These are phyloP conservation scores for Verasper variegatus DNA, from an alignment of 2,113 vertebrate genomes.

Conservation along the genomic window DNA sequence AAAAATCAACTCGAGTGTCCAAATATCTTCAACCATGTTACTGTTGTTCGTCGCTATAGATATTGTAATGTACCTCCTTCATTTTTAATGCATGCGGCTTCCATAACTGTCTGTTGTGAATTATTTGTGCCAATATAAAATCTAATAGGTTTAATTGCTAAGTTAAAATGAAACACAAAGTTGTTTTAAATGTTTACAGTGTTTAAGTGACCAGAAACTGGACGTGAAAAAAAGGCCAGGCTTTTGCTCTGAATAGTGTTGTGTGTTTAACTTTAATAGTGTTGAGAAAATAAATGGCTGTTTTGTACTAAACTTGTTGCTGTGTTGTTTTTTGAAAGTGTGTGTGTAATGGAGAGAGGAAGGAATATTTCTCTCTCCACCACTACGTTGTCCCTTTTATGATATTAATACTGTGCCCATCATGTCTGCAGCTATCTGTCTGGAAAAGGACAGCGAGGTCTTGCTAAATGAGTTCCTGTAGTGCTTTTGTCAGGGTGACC, in stretches of 20 bases:
- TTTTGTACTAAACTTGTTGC: conserved; percentile 69
- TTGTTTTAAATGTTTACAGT: conserved; percentile 76
- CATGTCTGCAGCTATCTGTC: conserved; percentile 70
- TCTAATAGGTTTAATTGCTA: conserved; percentile 29
- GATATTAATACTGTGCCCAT: conserved; percentile 50
- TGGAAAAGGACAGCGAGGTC: conserved; percentile 74
- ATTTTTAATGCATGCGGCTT: conserved; percentile 65
- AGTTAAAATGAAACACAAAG: conserved; percentile 47
- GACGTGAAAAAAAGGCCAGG: conserved; percentile 30
- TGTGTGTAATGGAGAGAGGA: conserved; percentile 47
- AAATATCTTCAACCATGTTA: conserved; percentile 28
- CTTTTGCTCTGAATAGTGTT: conserved; percentile 54
- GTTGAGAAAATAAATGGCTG: conserved; percentile 71
- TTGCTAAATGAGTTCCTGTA: conserved; percentile 74
- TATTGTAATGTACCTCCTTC: conserved; percentile 52
- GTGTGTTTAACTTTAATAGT: conserved; percentile 69
- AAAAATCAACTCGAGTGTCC: conserved; percentile 41
- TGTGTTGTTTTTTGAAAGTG: neutral
- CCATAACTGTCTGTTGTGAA: conserved; percentile 56
- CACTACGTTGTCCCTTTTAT: conserved; percentile 39
- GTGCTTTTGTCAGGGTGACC: conserved; percentile 80
- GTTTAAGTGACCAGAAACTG: conserved; percentile 50
- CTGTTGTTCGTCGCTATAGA: conserved; percentile 55
- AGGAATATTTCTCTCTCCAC: conserved; percentile 43
- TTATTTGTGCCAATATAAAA: conserved; percentile 62